phyloP scores from a whole-genome alignment of 1,140 invertebrate species.

The Drosophila kanapiae region DNA sequence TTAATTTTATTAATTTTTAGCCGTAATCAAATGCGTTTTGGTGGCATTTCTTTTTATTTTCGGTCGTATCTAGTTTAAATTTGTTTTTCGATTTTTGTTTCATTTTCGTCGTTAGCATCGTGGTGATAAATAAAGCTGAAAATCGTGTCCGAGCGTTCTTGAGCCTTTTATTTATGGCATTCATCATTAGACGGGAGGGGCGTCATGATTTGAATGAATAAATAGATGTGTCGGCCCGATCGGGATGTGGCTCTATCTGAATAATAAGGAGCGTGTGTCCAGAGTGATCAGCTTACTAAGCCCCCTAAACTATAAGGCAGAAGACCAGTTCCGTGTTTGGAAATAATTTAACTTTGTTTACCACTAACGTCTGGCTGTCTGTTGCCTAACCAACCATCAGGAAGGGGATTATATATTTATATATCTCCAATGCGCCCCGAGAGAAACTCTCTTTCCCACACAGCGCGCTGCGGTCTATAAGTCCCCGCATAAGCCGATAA shows the following conservation, averaged over 20 bases:
- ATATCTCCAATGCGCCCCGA: constrained; percentile 4
- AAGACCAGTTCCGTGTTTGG: constrained; percentile 36
- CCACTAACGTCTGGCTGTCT: background rate
- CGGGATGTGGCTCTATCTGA: constrained; percentile 42
- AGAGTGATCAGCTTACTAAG: constrained; percentile 22
- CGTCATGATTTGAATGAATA: constrained; percentile 69
- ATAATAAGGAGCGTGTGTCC: constrained; percentile 33
- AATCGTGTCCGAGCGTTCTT: constrained; percentile 44
- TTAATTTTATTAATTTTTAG: constrained; percentile 29
- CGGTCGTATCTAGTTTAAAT: constrained; percentile 36
- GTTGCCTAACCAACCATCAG: constrained; percentile 35
- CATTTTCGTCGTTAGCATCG: constrained; percentile 36
- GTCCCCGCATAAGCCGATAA: constrained; percentile 50
- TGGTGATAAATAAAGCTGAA: constrained; percentile 39
- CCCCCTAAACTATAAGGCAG: background rate
- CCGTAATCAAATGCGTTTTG: constrained; percentile 5
- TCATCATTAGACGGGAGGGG: constrained; percentile 57
- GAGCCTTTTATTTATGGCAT: constrained; percentile 61
- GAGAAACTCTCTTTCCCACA: constrained; percentile 37
- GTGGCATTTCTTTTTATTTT: constrained; percentile 11
- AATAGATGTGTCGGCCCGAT: constrained; percentile 32
- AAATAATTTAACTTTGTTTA: constrained; percentile 21
- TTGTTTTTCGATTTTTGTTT: constrained; percentile 19
- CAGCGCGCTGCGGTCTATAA: constrained; percentile 3
- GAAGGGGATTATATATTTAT: constrained; percentile 18